Evolutionary conservation across 2,888 invertebrate species (phyloP).

Genomic region (Acleris cristana): DNA sequence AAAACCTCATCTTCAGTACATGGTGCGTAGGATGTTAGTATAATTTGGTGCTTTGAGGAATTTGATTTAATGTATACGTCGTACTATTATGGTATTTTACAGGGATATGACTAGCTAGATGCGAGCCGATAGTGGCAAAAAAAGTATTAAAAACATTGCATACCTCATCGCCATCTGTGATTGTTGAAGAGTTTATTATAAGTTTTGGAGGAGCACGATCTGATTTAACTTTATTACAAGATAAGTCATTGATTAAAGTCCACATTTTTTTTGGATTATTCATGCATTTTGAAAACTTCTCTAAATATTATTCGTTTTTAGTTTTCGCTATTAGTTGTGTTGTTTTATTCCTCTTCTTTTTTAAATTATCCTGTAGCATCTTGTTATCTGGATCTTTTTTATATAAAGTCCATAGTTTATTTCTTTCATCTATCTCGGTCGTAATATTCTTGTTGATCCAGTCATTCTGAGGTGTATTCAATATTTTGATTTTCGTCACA

Average conservation of each 20-base stretch:
- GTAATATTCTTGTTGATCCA: too few species aligned
- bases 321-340: slow-evolving; percentile 23
- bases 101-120: neutral
- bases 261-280: slow-evolving; percentile 41
- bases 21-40: too few species aligned
- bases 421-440: too few species aligned
- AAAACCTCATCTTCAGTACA: too few species aligned
- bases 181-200: neutral
- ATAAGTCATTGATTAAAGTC: slow-evolving; percentile 35
- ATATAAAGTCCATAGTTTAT: too few species aligned
- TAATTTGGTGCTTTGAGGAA: too few species aligned
- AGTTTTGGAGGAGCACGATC: slow-evolving; percentile 3
- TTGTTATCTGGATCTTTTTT: slow-evolving; percentile 29
- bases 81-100: neutral
- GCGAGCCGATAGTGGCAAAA: neutral
- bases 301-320: slow-evolving; percentile 14
- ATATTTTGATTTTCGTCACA: too few species aligned
- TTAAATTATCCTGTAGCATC: slow-evolving; percentile 18
- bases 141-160: neutral
- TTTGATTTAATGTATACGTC: neutral
- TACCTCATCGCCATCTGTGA: neutral
- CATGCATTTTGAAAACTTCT: slow-evolving; percentile 11
- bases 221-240: slow-evolving; percentile 15
- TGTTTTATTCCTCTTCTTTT: slow-evolving; percentile 12
- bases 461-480: too few species aligned